phyloP scores from a whole-genome alignment of 2,113 vertebrate species.

The Excalfactoria chinensis region DNA sequence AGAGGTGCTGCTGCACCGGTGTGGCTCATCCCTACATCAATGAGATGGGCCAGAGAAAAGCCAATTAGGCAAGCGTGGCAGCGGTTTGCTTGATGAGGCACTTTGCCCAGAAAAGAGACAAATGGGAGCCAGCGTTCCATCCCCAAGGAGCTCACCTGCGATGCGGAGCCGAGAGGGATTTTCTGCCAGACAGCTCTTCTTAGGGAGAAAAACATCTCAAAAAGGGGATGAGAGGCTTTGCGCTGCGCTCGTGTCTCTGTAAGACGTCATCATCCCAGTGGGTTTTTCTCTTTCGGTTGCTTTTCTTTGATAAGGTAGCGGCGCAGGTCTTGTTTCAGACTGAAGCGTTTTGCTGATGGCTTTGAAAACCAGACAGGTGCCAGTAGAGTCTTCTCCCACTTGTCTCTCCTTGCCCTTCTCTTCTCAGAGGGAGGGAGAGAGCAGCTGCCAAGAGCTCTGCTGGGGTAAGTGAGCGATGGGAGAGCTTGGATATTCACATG shows the following conservation, averaged over 20 bases:
- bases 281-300: fast-evolving
- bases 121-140: fast-evolving
- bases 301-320: fast-evolving
- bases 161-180: fast-evolving
- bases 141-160: fast-evolving
- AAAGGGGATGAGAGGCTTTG: background rate
- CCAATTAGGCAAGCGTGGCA: background rate
- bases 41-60: background rate
- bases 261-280: fast-evolving
- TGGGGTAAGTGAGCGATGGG: background rate
- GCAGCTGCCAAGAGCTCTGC: fast-evolving
- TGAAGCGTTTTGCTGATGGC: background rate
- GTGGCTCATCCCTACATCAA: background rate
- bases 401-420: background rate
- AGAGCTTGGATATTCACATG: background rate
- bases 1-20: background rate
- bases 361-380: background rate
- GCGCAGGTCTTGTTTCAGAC: background rate
- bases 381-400: background rate
- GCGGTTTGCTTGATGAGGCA: background rate
- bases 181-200: background rate
- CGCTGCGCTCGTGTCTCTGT: fast-evolving
- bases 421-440: background rate
- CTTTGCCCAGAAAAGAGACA: background rate
- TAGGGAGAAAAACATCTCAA: fast-evolving